Base-by-base conservation (phyloP, 2,888 invertebrate genomes). In the Hermaeophaga mercurialis region DNA sequence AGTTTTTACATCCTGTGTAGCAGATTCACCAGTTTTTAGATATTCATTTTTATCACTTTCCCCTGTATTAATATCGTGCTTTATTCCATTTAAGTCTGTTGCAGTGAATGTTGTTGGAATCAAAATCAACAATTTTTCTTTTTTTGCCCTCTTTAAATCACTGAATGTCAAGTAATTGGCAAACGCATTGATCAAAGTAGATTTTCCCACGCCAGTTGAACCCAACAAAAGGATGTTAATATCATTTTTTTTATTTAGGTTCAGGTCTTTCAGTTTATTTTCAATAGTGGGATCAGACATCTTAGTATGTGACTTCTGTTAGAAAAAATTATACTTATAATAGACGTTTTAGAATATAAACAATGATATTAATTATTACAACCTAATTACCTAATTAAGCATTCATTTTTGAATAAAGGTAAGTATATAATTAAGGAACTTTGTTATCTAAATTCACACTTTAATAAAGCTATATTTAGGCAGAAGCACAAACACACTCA, bases 131-230 rank as follows among this genome's bases (percentile, higher is more conserved):
- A 70, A 41, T 12, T 66, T 33, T 28, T 62, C 41, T 28, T 65
- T 60, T 60, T 66, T 49, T n/a, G 70, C 70, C 17, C 60, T 46
- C 31, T 67, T 55, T 24, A 71, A 64, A 19, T 64, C 59, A 1
- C 61, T 50, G 49, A 63, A 66, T n/a, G 64, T 62, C 12, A 74
- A 46, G 53, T 75, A 75, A 57, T 75, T 75, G 5, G 67, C 69
- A 34, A 75, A 57, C 4, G 75, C 63, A 58, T 75, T 75, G 19
- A 75, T 73, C 41, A 75, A 73, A 0, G 75, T 75, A 0, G 75
- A 75, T 64, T 75, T 75, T 41, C 75, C 75, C 6, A 73, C 71
- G 11, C 75, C 75, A 5, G 73, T 73, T 62, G 71, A 71, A 0
- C 75, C 75, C 26, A 75, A 56, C 2, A 75, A 61, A 4, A 75